Base-by-base conservation (phyloP, 2,888 invertebrate species). In the Eucera pruinosa region DNA sequence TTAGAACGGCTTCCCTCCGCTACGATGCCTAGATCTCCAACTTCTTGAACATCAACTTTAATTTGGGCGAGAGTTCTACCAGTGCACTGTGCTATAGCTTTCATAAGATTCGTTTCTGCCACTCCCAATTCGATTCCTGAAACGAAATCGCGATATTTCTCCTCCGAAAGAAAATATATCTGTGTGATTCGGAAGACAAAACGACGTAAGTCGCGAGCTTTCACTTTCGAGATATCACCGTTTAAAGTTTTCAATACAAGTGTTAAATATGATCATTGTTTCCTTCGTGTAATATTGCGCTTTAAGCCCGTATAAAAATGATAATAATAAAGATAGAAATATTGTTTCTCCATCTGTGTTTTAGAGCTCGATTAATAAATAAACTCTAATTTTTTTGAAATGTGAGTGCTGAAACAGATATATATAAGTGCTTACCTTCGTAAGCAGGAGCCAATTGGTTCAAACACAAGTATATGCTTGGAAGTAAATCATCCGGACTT, bases 361-460 rank as follows among this genome's bases (percentile, higher is more conserved):
- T n/a, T n/a, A n/a, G n/a, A n/a, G n/a, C n/a, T n/a, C n/a, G n/a
- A n/a, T n/a, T n/a, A n/a, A n/a, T n/a, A n/a, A n/a, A n/a, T n/a
- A n/a, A n/a, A n/a, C n/a, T n/a, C n/a, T n/a, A n/a, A n/a, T n/a
- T n/a, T n/a, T n/a, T n/a, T n/a, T n/a, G n/a, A n/a, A n/a, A n/a
- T n/a, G n/a, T n/a, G n/a, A n/a, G n/a, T n/a, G n/a, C n/a, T n/a
- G n/a, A n/a, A n/a, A n/a, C n/a, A n/a, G n/a, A n/a, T n/a, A n/a
- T 33, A 3, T 30, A 5, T 1, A 15, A 39, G 2, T 11, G 2
- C 7, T 48, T 90, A 93, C 98, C 99, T 92, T 98, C 97, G 91
- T 98, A 99, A 0, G 98, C 97, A 0, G 99, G 99, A 0, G 98
- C 99, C 52, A 99, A 93, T 92, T 97, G 96, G 93, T 99, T 99